phyloP scores from a whole-genome alignment of 2,113 vertebrate genomes.

The Odobenus rosmarus region DNA sequence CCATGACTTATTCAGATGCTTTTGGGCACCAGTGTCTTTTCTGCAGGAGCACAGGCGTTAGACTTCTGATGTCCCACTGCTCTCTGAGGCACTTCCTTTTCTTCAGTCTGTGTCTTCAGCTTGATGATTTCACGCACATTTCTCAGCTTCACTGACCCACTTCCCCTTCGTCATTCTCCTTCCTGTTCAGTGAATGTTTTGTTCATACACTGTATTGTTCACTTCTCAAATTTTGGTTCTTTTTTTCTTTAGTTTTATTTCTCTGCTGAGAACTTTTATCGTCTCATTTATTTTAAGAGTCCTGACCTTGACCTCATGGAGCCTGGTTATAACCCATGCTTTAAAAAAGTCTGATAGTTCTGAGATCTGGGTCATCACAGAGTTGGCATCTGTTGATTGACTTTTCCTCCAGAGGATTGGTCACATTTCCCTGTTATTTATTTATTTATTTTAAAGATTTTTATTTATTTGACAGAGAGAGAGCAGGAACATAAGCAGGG shows the following conservation, averaged over 20 bases:
- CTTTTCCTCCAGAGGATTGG: background rate
- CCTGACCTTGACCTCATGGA: background rate
- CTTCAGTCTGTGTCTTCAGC: background rate
- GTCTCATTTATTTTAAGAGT: background rate
- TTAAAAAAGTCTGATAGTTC: background rate
- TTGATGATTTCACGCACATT: accelerated
- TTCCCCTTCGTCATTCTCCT: background rate
- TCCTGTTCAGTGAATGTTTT: background rate
- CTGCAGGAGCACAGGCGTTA: too few relatives aligned
- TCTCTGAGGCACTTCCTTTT: background rate
- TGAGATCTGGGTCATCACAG: background rate
- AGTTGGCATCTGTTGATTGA: background rate
- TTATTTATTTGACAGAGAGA: background rate
- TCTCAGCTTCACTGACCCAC: background rate
- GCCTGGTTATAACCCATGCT: background rate
- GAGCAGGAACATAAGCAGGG: too few relatives aligned
- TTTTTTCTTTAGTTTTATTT: background rate
- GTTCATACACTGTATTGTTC: background rate
- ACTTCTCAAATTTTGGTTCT: background rate
- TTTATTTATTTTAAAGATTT: background rate
- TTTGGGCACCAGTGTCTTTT: too few relatives aligned
- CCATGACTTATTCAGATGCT: too few relatives aligned
- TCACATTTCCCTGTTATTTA: background rate
- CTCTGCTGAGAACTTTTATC: background rate
- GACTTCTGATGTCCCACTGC: too few relatives aligned